phyloP scores from a whole-genome alignment of 1,140 invertebrate genomes.

The Zaprionus gabonicus region DNA sequence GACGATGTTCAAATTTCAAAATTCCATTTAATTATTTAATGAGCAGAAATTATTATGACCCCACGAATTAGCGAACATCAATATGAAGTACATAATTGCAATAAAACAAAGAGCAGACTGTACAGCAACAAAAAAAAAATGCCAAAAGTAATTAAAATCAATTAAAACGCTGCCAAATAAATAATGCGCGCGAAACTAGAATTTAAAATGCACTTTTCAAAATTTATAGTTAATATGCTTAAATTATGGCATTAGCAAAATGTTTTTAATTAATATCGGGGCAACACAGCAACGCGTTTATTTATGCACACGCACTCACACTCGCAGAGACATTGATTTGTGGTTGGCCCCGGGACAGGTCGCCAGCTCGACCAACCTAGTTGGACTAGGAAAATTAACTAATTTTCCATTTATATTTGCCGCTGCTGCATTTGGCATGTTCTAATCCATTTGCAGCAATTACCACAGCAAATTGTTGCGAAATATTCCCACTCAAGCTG shows the following conservation, averaged over 20 bases:
- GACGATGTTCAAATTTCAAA: conserved; percentile 22
- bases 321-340: conserved; percentile 55
- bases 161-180: conserved; percentile 61
- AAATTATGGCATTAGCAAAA: conserved; percentile 76
- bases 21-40: conserved; percentile 52
- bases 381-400: conserved; percentile 61
- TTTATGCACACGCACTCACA: conserved; percentile 18
- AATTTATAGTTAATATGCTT: conserved; percentile 55
- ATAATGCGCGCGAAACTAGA: conserved; percentile 53
- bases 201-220: conserved; percentile 13
- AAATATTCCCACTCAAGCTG: conserved; percentile 22
- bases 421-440: not conserved
- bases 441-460: conserved; percentile 55
- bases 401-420: conserved; percentile 71
- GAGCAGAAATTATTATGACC: conserved; percentile 51
- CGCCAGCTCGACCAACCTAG: not conserved
- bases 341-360: conserved; percentile 13
- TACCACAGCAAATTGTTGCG: conserved; percentile 57
- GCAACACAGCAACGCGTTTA: conserved; percentile 40
- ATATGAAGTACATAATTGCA: conserved; percentile 53
- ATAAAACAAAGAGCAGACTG: conserved; percentile 24
- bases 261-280: conserved; percentile 65
- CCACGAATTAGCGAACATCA: conserved; percentile 60
- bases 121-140: conserved; percentile 20
- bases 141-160: conserved; percentile 51